Base-by-base conservation (phyloP, 1,140 invertebrate species). In the Pemphigus obesinymphae region DNA sequence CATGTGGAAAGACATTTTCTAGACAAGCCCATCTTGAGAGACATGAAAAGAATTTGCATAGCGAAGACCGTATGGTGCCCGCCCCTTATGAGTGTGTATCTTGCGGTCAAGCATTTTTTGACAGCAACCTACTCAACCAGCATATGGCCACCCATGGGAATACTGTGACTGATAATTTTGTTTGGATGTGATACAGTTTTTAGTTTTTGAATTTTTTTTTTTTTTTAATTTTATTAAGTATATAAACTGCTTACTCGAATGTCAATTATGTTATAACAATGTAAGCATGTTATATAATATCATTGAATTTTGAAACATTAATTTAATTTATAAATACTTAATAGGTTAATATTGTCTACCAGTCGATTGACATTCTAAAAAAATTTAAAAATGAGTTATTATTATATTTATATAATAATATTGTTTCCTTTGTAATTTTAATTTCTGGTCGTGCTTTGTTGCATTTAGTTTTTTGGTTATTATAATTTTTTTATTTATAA, bases 141-240 rank as follows among this genome's bases (percentile, higher is more conserved):
- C 84, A 85, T 48, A 84, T 85, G 84, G 82, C 76, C 66, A 82
- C 82, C 2, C 84, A 85, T 55, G 84, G 84, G 40, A 85, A 85
- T 63, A 82, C 84, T 11, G 82, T 83, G 13, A 82, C 82, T 63
- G 83, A 85, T 58, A 84, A 83, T 82, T 85, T 83, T 68, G 75
- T 85, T 45, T 85, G 84, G 84, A 84, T 85, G 83, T 85, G 82
- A 85, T 45, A 61, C 40, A 34, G 73, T 76, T 34, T 34, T 55
- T 37, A 40, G n/a, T 73, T 13, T 15, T 58, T 23, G 31, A n/a
- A 23, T 50, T 73, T 75, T 72, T 45, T 48, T 53, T 73, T 34
- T 75, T 6, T 5, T 11, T 26, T 37, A 17, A 23, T 55, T 58
- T 58, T 40, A 3, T 43, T 40, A 5, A 3, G 1, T 29, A 26